Base-by-base conservation (phyloP, 2,113 vertebrate species). In the Mixornis gularis region DNA sequence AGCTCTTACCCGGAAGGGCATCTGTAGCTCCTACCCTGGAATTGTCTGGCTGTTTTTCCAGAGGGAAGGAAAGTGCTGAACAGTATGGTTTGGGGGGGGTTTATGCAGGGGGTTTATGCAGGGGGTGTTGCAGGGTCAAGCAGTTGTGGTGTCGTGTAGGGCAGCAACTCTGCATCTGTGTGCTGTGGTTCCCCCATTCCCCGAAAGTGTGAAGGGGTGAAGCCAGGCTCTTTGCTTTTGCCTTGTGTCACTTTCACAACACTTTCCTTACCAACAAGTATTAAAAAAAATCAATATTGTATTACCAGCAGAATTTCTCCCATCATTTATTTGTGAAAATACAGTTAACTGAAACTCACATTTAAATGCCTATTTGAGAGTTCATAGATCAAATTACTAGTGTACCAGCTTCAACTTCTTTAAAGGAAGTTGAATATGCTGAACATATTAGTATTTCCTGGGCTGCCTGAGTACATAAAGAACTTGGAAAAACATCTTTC, bases 51-150 rank as follows among this genome's bases (percentile, higher is more conserved):
- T 69, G 38, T 29, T 89, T 81, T 78, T 59, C 36, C 55, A 38
- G 79, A 52, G 66, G n/a, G 79, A 66, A 34, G 41, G 16, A 66
- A 51, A 13, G 29, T 3, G 1, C 44, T 40, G 53, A 64, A 8
- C 27, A 56, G 21, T 0, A 1, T 52, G 3, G 16, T 58, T 64
- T 1, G 3, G 41, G 48, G 26, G 21, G 38, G 4, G 2, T 9
- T 58, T 53, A 6, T 49, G n/a, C 9, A 51, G 26, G 21, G 38
- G 4, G 2, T 9, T 58, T 53, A 6, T 49, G n/a, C 9, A 18
- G 48, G 18, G 17, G 8, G 6, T 68, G 36, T 46, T 82, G 25
- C 8, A 40, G 34, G 19, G 19, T 82, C 22, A 60, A 17, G 22
- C 21, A 29, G 6, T 34, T 68, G 0, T n/a, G 30, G 11, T 63